Evolutionary conservation across 1,140 invertebrate genomes (phyloP).

Genomic region (Conus betulinus): DNA sequence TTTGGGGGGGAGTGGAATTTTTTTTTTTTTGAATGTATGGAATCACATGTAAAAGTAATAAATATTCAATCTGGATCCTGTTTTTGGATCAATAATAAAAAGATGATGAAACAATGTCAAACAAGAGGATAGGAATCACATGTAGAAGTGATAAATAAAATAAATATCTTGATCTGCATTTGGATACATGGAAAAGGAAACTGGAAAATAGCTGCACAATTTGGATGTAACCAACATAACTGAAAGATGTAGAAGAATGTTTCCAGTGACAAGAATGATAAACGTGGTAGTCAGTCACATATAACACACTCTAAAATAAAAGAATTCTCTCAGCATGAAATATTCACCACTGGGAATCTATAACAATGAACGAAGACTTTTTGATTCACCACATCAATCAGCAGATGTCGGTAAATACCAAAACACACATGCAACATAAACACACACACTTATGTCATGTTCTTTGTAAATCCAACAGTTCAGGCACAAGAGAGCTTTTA

Average conservation of each 20-base stretch:
- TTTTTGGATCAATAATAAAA: too few species aligned
- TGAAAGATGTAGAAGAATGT: background rate
- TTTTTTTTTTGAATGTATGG: too few species aligned
- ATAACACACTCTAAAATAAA: background rate
- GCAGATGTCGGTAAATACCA: background rate
- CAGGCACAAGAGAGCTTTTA: background rate
- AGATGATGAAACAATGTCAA: too few species aligned
- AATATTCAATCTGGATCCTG: too few species aligned
- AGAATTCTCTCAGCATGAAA: background rate
- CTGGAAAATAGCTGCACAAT: background rate
- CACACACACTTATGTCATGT: background rate
- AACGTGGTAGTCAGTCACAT: background rate
- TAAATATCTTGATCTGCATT: background rate
- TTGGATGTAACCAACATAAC: background rate
- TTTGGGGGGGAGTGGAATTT: too few species aligned
- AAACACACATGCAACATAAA: background rate
- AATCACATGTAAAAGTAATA: too few species aligned
- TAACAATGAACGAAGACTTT: background rate
- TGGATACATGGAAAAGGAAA: background rate
- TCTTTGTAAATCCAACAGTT: background rate
- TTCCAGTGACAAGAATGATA: background rate
- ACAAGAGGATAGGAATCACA: too few species aligned
- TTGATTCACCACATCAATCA: background rate
- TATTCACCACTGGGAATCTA: background rate
- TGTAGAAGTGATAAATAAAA: background rate